Conservation (phyloP, 37 sponge, comb jelly and placozoan genomes). For the Lycopodina hypogea region DNA sequence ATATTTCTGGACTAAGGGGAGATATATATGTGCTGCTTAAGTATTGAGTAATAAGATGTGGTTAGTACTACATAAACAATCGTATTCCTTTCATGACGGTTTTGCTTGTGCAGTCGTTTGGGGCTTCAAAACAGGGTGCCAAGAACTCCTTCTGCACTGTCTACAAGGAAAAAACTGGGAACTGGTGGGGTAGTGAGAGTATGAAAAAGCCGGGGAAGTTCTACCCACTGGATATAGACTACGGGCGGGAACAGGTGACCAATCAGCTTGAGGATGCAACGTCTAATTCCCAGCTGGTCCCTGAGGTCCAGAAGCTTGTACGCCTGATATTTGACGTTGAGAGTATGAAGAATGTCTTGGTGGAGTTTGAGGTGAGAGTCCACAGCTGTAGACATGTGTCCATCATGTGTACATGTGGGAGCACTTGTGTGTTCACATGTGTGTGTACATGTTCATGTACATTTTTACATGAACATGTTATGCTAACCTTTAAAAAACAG, state of each 20-base stretch:
- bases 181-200: constrained; percentile 54
- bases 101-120: neutral
- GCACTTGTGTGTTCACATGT: too few species aligned
- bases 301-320: constrained; percentile 80
- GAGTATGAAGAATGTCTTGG: constrained; percentile 89
- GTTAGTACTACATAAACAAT: too few species aligned
- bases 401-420: too few species aligned
- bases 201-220: constrained; percentile 85
- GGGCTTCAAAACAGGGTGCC: constrained; percentile 15
- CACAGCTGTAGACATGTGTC: too few species aligned
- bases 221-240: constrained; percentile 98
- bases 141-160: constrained; percentile 48
- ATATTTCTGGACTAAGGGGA: too few species aligned
- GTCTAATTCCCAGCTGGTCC: constrained; percentile 70
- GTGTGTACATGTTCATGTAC: too few species aligned
- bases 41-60: too few species aligned
- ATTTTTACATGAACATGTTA: too few species aligned
- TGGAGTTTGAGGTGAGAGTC: constrained; percentile 91
- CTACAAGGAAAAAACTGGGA: constrained; percentile 84
- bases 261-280: constrained; percentile 44
- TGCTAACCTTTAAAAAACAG: too few species aligned
- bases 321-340: constrained; percentile 93
- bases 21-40: too few species aligned
- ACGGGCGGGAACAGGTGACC: constrained; percentile 74
- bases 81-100: too few species aligned